Base-by-base conservation (phyloP, 1,140 invertebrate genomes). In the Tribolium castaneum region DNA sequence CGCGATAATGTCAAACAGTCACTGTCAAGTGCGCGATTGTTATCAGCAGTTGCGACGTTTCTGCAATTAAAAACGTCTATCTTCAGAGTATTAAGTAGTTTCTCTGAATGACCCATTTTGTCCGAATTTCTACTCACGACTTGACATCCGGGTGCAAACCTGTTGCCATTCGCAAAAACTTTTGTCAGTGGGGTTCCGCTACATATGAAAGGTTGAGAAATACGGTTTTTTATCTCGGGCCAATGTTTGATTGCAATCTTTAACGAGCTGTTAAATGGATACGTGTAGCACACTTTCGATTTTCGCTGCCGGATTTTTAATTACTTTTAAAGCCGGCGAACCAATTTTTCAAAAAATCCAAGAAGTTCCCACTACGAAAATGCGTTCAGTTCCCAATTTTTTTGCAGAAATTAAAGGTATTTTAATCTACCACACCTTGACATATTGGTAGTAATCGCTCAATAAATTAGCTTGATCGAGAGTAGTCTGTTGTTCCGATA, bases 201-300 rank as follows among this genome's bases (percentile, higher is more conserved):
- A 22, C 54, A 59, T 19, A 59, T 52, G 51, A 25, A 59, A 19
- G 14, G 19, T 59, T 22, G 19, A 59, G 19, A 25, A 59, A 56
- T 16, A 10, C 52, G 9, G 52, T 22, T 56, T 56, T 56, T 19
- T 7, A 56, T 19, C 12, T 56, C 22, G 6, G 52, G 52, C 22
- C 52, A 56, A 19, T 16, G 52, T 22, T 59, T 59, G 54, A 59
- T 59, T 10, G 54, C 19, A 7, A 59, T 59, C 54, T 59, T 59
- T 56, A 56, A 56, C 22, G 52, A 56, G 16, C 22, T 56, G 12
- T 56, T 22, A 5, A 19, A 56, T 56, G 16, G 16, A 22, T 56
- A 10, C 52, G 4, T 6, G 2, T n/a, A 45, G 14, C 19, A 59
- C 54, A 59, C 54, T 59, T 59, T 59, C 54, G 54, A 59, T 19